phyloP scores from a whole-genome alignment of 2,888 invertebrate species.

The Amaurobius ferox region DNA sequence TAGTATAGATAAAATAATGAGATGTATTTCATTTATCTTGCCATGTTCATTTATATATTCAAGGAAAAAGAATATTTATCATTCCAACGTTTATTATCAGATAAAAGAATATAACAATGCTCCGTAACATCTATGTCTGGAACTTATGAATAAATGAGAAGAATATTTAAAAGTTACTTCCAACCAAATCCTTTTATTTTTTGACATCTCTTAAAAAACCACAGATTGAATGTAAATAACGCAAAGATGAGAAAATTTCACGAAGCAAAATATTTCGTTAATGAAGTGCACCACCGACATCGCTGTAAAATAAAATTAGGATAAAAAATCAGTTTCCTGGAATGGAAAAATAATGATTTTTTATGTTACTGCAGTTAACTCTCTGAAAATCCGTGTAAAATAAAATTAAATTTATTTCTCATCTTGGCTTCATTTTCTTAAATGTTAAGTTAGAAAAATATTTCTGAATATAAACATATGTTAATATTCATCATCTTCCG shows the following conservation, averaged over 20 bases:
- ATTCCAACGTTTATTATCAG: too few relatives aligned
- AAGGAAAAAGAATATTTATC: too few relatives aligned
- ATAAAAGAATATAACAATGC: too few relatives aligned
- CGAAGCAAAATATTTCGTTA: constrained; percentile 43
- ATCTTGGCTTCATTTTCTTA: background rate
- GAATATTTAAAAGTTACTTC: too few relatives aligned
- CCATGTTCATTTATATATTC: too few relatives aligned
- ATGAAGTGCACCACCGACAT: constrained; percentile 53
- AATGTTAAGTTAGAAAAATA: background rate
- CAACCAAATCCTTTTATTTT: background rate
- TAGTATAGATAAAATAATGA: too few relatives aligned
- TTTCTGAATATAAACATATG: background rate
- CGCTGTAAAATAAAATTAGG: constrained; percentile 47
- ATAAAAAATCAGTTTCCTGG: background rate
- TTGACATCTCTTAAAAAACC: constrained; percentile 20
- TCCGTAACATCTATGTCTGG: too few relatives aligned
- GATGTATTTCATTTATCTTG: too few relatives aligned
- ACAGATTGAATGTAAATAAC: constrained; percentile 64
- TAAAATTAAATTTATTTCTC: constrained; percentile 2
- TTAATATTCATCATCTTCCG: background rate
- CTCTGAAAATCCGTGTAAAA: background rate
- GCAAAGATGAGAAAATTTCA: constrained; percentile 38
- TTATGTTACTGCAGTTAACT: background rate
- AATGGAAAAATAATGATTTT: background rate
- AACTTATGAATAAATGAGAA: too few relatives aligned